Evolutionary conservation across 2,113 vertebrate species (phyloP), one percentile per base, ranked within the genome.

Genomic region (Calyptommatus sinebrachiatus): DNA sequence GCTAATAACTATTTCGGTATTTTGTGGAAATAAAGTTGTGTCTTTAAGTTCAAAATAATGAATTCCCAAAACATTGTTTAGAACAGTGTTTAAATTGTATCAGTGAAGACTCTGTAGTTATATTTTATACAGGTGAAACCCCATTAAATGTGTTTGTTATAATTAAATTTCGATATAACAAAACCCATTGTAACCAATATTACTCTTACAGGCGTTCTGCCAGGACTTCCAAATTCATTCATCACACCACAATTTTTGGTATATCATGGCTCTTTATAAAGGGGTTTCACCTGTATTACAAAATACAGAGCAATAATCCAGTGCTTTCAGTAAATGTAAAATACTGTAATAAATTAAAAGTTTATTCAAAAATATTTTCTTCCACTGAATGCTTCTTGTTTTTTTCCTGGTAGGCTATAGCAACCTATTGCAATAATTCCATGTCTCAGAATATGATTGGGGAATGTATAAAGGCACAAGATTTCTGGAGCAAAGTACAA

Each of bases 311-410:
- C 26, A 53, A 31, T 5, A 74, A 53, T 26, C 3, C 22, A 29
- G 67, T 28, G n/a, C 28, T 68, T 10, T 73, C 61, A 60, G 22
- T 65, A 50, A 68, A 53, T 0, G 0, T 20, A 71, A 76, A 57
- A 74, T 29, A n/a, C n/a, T n/a, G n/a, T n/a, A 26, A 81, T 50
- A 29, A 73, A 84, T 74, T 7, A 50, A 22, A 79, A 75, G 60
- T 75, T 2, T 41, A n/a, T 14, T 31, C 20, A 35, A 66, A 76
- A 3, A 65, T 10, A 60, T 0, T 28, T 79, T 14, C 41, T 10
- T 28, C 29, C 26, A 35, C 26, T 67, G 67, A 66, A 73, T 81
- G 14, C 50, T 14, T 50, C 75, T 29, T 14, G 14, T 53, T 1
- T 48, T 28, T 10, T 48, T 14, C 24, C 9, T 76, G 57, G 9